These are phyloP conservation scores for Selene dorsalis DNA, from an alignment of 2,797 vertebrate species.

Conservation along the genomic window DNA sequence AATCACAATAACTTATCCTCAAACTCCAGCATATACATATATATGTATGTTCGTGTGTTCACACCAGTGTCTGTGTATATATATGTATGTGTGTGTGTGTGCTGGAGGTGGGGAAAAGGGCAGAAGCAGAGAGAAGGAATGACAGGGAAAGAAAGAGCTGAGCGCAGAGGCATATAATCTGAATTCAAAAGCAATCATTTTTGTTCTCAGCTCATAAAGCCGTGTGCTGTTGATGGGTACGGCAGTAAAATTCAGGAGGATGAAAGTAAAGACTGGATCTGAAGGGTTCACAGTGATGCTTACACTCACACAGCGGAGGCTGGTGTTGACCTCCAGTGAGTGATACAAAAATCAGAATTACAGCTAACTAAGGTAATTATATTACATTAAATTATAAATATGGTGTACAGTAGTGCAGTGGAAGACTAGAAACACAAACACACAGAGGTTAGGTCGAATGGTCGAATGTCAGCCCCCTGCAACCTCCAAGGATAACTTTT, in stretches of 20 bases:
- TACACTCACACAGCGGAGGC: conserved; percentile 34
- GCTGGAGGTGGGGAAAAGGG: background rate
- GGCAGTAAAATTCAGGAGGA: conserved; percentile 69
- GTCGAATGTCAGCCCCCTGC: background rate
- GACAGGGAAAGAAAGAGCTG: conserved; percentile 52
- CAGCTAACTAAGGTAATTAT: background rate
- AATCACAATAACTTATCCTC: conserved; percentile 64
- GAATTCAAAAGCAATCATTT: conserved; percentile 80
- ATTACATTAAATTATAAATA: background rate
- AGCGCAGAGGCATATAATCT: conserved; percentile 69
- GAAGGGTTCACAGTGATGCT: conserved; percentile 40
- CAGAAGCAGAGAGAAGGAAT: conserved; percentile 18
- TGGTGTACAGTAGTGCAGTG: background rate
- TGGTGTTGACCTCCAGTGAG: conserved; percentile 41
- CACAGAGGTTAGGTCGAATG: too few relatives aligned
- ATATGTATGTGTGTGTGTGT: background rate
- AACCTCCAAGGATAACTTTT: background rate
- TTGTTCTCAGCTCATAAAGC: conserved; percentile 81
- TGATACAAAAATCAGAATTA: background rate
- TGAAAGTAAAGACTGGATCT: conserved; percentile 65
- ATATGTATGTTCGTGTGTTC: background rate
- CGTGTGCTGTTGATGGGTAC: conserved; percentile 67
- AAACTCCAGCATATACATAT: conserved; percentile 31
- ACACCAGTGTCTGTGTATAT: background rate
- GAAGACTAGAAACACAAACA: background rate